Percentiles rank a stretch among this genome's conserved stretches.
Conservation (phyloP, 2,797 vertebrate species). For the Tolypeutes matacus region DNA sequence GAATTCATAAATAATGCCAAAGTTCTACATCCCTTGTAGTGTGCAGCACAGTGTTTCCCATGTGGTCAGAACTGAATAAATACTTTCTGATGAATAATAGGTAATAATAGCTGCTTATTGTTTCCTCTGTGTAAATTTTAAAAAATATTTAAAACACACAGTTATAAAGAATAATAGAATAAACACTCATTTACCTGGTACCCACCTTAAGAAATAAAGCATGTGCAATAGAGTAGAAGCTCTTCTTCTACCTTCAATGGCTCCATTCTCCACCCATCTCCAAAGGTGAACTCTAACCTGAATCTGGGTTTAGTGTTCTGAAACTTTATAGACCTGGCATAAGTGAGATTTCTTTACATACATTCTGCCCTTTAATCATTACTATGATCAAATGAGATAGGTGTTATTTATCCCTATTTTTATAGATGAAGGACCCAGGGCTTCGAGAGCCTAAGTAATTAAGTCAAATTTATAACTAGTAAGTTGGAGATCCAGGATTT, state of each 20-base stretch:
- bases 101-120: not conserved
- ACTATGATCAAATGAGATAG: not conserved
- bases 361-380: not conserved
- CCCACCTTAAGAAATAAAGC: not conserved
- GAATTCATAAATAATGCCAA: too few relatives aligned
- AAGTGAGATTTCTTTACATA: not conserved
- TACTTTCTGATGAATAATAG: not conserved
- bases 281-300: not conserved
- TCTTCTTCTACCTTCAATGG: not conserved
- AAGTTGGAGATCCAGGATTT: not conserved
- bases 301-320: not conserved
- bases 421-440: not conserved
- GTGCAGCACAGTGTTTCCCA: not conserved
- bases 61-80: not conserved
- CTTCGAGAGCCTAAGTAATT: conserved; percentile 31
- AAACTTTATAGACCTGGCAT: not conserved
- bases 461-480: not conserved
- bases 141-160: not conserved
- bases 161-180: not conserved
- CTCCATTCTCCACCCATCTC: not conserved
- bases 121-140: not conserved
- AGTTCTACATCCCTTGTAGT: not conserved
- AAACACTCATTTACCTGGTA: not conserved
- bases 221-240: not conserved
- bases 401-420: not conserved